phyloP scores from a whole-genome alignment of 2,888 invertebrate genomes.

The Drosophila melanosoma region DNA sequence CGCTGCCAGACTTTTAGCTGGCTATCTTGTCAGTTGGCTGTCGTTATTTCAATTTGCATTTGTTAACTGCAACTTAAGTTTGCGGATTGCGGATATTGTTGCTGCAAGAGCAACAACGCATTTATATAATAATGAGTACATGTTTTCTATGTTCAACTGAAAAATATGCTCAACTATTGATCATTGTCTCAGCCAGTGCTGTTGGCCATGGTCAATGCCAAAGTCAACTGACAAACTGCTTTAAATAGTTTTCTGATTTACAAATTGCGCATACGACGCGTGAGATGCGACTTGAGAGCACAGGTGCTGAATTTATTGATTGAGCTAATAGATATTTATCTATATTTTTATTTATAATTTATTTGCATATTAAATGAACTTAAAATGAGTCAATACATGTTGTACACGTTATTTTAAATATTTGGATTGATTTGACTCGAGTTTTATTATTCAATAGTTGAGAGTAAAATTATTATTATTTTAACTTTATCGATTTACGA shows the following conservation, averaged over 20 bases:
- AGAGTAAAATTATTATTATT: neutral
- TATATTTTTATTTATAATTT: conserved; percentile 4
- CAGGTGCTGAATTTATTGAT: conserved; percentile 30
- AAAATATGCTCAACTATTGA: conserved; percentile 33
- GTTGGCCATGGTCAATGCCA: conserved; percentile 31
- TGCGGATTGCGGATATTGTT: conserved; percentile 67
- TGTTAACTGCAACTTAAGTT: conserved; percentile 32
- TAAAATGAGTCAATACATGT: conserved; percentile 2
- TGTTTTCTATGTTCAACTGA: conserved; percentile 18
- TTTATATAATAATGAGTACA: conserved; percentile 5
- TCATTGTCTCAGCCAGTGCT: conserved; percentile 30
- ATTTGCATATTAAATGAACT: conserved; percentile 13
- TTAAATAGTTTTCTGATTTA: conserved; percentile 54
- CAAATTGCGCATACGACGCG: conserved; percentile 51
- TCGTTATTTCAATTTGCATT: conserved; percentile 51
- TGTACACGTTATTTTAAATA: neutral
- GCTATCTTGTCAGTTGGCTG: conserved; percentile 43
- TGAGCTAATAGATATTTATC: neutral
- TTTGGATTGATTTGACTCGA: neutral
- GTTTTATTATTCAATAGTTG: conserved; percentile 1
- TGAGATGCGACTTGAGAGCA: conserved; percentile 26
- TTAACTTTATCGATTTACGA: neutral
- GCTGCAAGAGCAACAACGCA: conserved; percentile 31
- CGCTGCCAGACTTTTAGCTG: conserved; percentile 9
- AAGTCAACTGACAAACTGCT: conserved; percentile 46